A percentile compares a stretch with the other conserved stretches of the same genome.
Conservation (phyloP, 2,797 vertebrate species). For the Cyprinella venusta region DNA sequence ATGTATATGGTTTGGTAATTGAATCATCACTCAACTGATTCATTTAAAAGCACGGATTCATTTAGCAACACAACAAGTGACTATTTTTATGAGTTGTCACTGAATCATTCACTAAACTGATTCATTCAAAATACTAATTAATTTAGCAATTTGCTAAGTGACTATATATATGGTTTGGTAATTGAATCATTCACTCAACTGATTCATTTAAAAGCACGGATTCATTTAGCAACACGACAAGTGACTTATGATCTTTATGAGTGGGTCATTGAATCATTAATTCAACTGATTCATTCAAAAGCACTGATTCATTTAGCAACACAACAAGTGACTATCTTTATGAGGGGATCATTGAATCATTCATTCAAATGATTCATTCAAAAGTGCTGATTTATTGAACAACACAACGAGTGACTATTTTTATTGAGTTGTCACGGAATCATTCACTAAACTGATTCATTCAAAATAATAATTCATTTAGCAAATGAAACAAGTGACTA, state of each 20-base stretch:
- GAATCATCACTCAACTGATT: no score
- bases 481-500: no score
- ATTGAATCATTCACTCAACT: no score
- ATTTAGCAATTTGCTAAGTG: not conserved
- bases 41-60: no score
- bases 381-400: accelerated
- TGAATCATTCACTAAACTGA: no score
- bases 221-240: not conserved
- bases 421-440: not conserved
- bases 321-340: not conserved
- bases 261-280: not conserved
- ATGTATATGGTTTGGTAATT: no score
- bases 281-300: not conserved
- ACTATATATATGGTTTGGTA: not conserved
- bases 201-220: not conserved
- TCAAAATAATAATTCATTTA: no score
- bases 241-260: not conserved
- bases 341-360: not conserved
- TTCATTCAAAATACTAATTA: no score
- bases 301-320: not conserved
- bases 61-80: no score
- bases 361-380: not conserved
- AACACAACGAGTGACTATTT: not conserved
- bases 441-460: no score
- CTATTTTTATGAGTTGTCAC: no score